phyloP scores from a whole-genome alignment of 2,888 invertebrate genomes.

The Diploptera punctata region DNA sequence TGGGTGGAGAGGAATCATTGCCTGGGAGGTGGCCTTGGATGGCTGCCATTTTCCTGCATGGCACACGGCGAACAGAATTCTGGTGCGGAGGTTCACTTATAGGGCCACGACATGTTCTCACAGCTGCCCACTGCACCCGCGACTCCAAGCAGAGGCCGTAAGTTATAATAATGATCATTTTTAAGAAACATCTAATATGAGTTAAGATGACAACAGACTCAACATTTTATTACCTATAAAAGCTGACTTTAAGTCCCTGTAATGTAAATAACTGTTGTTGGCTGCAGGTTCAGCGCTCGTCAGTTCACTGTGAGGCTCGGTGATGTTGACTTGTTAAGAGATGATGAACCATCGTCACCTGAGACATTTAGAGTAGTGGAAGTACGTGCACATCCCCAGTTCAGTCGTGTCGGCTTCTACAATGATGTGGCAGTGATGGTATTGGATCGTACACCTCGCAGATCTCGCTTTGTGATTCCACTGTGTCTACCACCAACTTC shows the following conservation, averaged over 20 bases:
- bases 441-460: slow-evolving; percentile 74
- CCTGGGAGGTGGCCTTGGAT: slow-evolving; percentile 96
- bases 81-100: slow-evolving; percentile 94
- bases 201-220: too few species aligned
- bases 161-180: too few species aligned
- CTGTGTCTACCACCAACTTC: slow-evolving; percentile 78
- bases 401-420: slow-evolving; percentile 90
- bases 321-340: slow-evolving; percentile 83
- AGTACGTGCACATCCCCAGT: slow-evolving; percentile 82
- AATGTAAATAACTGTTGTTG: neutral
- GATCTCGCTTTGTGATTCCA: slow-evolving; percentile 85
- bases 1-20: slow-evolving; percentile 85
- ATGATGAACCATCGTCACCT: slow-evolving; percentile 85
- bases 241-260: too few species aligned
- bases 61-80: slow-evolving; percentile 83
- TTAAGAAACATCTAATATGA: too few species aligned
- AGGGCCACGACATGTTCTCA: slow-evolving; percentile 79
- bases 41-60: slow-evolving; percentile 92
- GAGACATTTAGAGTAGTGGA: slow-evolving; percentile 79
- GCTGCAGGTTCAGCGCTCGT: slow-evolving; percentile 79
- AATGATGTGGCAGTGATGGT: slow-evolving; percentile 92
- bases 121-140: slow-evolving; percentile 93
- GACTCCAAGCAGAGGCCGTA: slow-evolving; percentile 90
- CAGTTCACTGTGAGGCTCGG: slow-evolving; percentile 91
- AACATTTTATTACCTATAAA: too few species aligned